Evolutionary conservation across 1,140 invertebrate genomes (phyloP).

Genomic region (Solenopsis invicta): DNA sequence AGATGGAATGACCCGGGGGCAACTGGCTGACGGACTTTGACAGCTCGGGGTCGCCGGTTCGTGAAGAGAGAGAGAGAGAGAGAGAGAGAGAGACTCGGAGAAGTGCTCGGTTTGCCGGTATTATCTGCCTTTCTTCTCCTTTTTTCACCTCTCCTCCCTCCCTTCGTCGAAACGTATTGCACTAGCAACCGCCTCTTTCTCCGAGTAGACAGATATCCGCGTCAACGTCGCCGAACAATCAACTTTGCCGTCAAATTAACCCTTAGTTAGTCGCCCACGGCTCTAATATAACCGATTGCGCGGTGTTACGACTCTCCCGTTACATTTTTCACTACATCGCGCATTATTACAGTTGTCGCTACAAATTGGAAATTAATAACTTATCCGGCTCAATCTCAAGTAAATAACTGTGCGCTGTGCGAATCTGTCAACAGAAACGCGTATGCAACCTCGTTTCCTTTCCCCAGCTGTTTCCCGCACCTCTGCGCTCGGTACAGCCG

Average conservation of each 20-base stretch:
- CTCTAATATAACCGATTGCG: background rate
- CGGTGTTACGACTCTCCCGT: background rate
- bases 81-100: constrained; percentile 78
- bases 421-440: background rate
- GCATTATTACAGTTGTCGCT: background rate
- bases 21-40: constrained; percentile 83
- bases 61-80: constrained; percentile 51
- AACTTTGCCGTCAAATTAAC: constrained; percentile 26
- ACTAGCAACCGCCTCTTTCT: background rate
- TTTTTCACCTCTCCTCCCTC: constrained; percentile 51
- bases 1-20: constrained; percentile 80
- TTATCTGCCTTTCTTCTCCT: constrained; percentile 62
- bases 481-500: background rate
- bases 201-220: constrained; percentile 2
- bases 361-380: constrained; percentile 15
- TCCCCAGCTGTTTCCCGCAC: background rate
- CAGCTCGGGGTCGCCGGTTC: constrained; percentile 81
- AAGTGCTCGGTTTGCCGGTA: constrained; percentile 15
- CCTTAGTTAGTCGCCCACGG: background rate
- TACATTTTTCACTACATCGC: background rate
- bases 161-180: background rate
- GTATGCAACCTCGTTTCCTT: background rate
- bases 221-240: constrained; percentile 6
- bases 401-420: background rate
- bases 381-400: background rate